Conservation (phyloP, 2,888 invertebrate species). For the Incurvaria masculella region DNA sequence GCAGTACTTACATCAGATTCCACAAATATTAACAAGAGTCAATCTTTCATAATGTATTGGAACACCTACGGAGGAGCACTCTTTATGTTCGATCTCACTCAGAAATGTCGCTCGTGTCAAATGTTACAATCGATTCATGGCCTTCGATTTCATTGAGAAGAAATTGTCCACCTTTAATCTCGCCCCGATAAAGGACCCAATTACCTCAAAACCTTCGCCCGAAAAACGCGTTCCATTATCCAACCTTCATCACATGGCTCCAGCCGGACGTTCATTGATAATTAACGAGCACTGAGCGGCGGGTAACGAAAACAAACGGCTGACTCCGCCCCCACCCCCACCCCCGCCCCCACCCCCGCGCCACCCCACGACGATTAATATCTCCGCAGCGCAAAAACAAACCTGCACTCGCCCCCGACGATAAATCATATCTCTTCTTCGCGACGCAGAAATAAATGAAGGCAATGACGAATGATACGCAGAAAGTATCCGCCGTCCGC, state of each 20-base stretch:
- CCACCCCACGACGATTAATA: conserved; percentile 55
- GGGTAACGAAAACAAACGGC: conserved; percentile 55
- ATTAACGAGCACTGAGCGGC: conserved; percentile 38
- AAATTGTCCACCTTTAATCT: too few species aligned
- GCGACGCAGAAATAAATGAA: conserved; percentile 56
- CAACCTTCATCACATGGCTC: conserved; percentile 46
- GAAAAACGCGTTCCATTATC: conserved; percentile 40
- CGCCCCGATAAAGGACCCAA: too few species aligned
- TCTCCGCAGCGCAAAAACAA: conserved; percentile 53
- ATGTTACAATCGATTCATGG: too few species aligned
- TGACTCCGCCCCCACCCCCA: too few species aligned
- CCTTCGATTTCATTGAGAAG: too few species aligned
- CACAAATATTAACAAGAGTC: too few species aligned
- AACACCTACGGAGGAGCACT: too few species aligned
- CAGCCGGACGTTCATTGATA: conserved; percentile 53
- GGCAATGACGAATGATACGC: conserved; percentile 45
- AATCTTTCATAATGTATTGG: too few species aligned
- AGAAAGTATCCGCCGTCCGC: not conserved
- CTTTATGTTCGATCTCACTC: too few species aligned
- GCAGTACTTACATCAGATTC: too few species aligned
- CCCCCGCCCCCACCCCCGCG: too few species aligned
- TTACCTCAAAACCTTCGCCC: conserved; percentile 29
- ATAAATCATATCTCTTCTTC: conserved; percentile 53
- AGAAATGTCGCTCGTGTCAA: too few species aligned
- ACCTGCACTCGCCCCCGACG: conserved; percentile 45